Base-by-base conservation (phyloP, 2,888 invertebrate species). In the Drosophila percnosoma region DNA sequence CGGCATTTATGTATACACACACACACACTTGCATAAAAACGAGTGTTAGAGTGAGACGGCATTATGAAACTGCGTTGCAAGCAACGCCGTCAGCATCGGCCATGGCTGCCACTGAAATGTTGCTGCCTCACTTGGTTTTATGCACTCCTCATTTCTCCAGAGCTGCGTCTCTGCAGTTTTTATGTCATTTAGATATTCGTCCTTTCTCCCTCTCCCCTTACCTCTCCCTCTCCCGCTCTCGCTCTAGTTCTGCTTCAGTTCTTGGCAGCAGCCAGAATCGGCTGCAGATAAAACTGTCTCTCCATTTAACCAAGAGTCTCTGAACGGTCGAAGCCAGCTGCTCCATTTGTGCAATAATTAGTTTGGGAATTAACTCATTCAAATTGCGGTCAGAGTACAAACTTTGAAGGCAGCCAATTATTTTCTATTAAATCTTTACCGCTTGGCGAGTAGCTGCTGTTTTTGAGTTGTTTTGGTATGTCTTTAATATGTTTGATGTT, bases 51-150 rank as follows among this genome's bases (percentile, higher is more conserved):
- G 66, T 10, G 73, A 59, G 82, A 78, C 36, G 40, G 59, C 77
- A 36, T 42, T 64, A 81, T 4, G 11, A 10, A 77, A 64, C 66
- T 72, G 78, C 72, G 52, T 33, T 27, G 42, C 59, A 36, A 29
- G 31, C 60, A 24, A n/a, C 29, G 29, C 34, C 57, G 51, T 13
- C 27, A 40, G 24, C 48, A 31, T 15, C 38, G 29, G 18, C 72
- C 33, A 53, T 36, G 24, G 49, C 53, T 62, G 61, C 36, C 54
- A 24, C 33, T 48, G 49, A 29, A 31, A 10, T 61, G 63, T 60
- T 84, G 79, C 79, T 78, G 86, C 68, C 80, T 85, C 82, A 67
- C 74, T 83, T 73, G 74, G 36, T 80, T 87, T 77, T 58, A 72
- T 77, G 78, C 58, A 55, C 54, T 57, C 24, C 69, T 53, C 74